Evolutionary conservation across 1,140 invertebrate species (phyloP), one percentile per base, ranked within the genome.

Genomic region (Nylanderia fulva): DNA sequence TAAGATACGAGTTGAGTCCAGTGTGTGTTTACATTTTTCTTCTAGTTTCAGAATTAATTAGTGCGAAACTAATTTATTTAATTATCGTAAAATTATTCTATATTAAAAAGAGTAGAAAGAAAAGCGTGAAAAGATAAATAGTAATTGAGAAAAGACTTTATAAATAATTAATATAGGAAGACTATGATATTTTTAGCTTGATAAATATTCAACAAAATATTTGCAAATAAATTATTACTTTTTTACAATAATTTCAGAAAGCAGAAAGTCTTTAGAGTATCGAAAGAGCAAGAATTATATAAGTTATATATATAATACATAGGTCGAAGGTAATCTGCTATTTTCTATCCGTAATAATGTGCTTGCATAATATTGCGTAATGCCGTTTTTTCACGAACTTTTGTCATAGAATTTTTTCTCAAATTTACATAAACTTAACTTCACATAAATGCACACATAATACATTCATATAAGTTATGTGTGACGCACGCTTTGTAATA

Each of bases 201-300:
- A 33, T 3, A 33, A 33, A 33, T 33, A 33, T 33, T 33, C 1
- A 33, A 33, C 3, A 3, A 33, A 33, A 33, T 33, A 33, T 33
- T 3, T 33, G 29, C 29, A 33, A 33, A 33, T n/a, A 33, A 33
- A 33, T 33, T 33, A 33, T 33, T 33, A 1, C 29, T n/a, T n/a
- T n/a, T n/a, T n/a, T n/a, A 68, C 42, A 68, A 36, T 68, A 54
- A 79, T 6, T 61, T 9, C 13, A 36, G 8, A 29, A 8, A 9
- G n/a, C 7, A n/a, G n/a, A 54, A 52, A 68, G 33, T 36, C 48
- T 29, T 45, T n/a, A 63, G 36, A 36, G n/a, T 21, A 21, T 36
- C 61, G 42, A 79, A 79, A 68, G 61, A 27, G 75, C 60, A 77
- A 66, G 2, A n/a, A 61, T 79, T 79, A 54, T 1, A n/a, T 79